Evolutionary conservation across 2,113 vertebrate genomes (phyloP).

Genomic region (Blennius ocellaris): DNA sequence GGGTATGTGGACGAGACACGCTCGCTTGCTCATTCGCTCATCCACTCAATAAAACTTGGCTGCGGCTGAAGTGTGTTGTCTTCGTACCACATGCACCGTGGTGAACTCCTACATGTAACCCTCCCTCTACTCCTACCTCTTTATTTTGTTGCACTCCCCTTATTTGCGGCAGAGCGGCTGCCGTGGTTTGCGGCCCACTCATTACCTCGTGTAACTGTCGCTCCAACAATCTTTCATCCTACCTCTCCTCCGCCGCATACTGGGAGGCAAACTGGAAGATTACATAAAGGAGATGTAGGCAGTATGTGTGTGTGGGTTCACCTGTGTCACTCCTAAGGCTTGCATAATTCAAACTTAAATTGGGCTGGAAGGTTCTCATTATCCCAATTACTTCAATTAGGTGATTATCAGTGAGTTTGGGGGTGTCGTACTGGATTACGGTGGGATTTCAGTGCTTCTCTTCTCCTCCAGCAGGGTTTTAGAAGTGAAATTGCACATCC

Average conservation of each 20-base stretch:
- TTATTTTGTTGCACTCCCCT: constrained; percentile 40
- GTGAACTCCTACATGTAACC: constrained; percentile 65
- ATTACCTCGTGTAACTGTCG: constrained; percentile 52
- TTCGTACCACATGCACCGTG: constrained; percentile 55
- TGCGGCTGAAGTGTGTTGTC: constrained; percentile 49
- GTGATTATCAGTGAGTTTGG: too few relatives aligned
- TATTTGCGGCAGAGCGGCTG: constrained; percentile 65
- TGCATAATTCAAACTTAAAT: too few relatives aligned
- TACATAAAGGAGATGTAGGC: constrained; percentile 54
- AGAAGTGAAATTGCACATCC: too few relatives aligned
- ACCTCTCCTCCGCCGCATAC: constrained; percentile 37
- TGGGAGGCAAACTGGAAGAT: constrained; percentile 45
- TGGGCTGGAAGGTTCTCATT: too few relatives aligned
- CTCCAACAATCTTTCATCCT: constrained; percentile 61
- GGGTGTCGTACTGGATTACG: too few relatives aligned
- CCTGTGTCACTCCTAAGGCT: not conserved
- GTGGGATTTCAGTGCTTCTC: too few relatives aligned
- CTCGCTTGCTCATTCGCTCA: constrained; percentile 69
- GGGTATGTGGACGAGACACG: constrained; percentile 69
- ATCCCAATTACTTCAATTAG: too few relatives aligned
- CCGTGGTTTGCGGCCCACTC: constrained; percentile 81
- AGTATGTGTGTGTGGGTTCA: not conserved
- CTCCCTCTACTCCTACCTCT: constrained; percentile 38
- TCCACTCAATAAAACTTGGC: constrained; percentile 63
- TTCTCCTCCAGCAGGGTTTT: too few relatives aligned